These are phyloP conservation scores for Troides aeacus DNA, from an alignment of 2,888 invertebrate genomes.

Conservation along the genomic window DNA sequence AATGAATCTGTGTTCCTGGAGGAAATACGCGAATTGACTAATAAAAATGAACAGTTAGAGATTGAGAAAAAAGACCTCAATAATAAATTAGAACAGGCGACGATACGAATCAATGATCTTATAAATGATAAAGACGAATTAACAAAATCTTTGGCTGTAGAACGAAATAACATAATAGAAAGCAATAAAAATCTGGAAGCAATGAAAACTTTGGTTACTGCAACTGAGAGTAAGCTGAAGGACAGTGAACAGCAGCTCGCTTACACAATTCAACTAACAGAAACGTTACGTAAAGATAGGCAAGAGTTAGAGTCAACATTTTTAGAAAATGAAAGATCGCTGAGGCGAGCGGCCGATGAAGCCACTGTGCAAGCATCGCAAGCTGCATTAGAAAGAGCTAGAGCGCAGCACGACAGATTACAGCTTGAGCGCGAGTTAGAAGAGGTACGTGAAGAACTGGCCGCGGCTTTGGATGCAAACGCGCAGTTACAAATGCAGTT, in stretches of 20 bases:
- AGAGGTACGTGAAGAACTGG: conserved; percentile 74
- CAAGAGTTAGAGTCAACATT: conserved; percentile 65
- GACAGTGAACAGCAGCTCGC: conserved; percentile 56
- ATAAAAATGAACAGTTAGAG: conserved; percentile 55
- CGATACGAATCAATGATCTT: conserved; percentile 56
- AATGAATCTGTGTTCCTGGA: conserved; percentile 78
- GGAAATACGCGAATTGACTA: conserved; percentile 69
- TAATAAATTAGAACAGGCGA: conserved; percentile 58
- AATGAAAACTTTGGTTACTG: conserved; percentile 46
- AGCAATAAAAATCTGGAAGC: conserved; percentile 51
- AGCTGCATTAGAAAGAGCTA: conserved; percentile 86
- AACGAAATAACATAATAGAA: conserved; percentile 49
- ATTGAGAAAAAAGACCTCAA: conserved; percentile 69
- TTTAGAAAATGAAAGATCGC: conserved; percentile 74
- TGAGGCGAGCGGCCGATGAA: conserved; percentile 85
- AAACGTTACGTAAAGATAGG: conserved; percentile 61
- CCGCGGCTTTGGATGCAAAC: conserved; percentile 54
- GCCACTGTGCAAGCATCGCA: conserved; percentile 87
- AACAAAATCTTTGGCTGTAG: conserved; percentile 47
- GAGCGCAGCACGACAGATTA: conserved; percentile 85
- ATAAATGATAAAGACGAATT: conserved; percentile 54
- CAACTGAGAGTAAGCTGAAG: conserved; percentile 53
- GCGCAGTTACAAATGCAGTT: conserved; percentile 71
- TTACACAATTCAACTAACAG: conserved; percentile 50
- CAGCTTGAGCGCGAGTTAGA: conserved; percentile 83